Evolutionary conservation across 2,113 vertebrate species (phyloP).

Genomic region (Thryonomys swinderianus): DNA sequence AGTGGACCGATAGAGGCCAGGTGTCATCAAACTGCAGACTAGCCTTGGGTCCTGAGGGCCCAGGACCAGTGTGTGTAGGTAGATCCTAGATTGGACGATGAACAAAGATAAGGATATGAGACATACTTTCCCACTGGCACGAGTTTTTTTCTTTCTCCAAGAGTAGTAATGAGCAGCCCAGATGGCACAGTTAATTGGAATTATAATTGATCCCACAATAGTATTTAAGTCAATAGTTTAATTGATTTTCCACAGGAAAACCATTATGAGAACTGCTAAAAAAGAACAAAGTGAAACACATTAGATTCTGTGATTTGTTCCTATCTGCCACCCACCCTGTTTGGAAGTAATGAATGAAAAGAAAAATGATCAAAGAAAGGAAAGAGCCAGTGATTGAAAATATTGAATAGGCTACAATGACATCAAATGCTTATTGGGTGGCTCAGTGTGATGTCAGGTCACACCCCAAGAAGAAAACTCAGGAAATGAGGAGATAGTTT

Average conservation of each 20-base stretch:
- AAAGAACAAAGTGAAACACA: not conserved
- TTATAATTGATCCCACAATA: constrained; percentile 59
- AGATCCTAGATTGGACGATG: not conserved
- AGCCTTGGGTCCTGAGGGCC: not conserved
- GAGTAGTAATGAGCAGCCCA: constrained; percentile 32
- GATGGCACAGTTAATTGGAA: constrained; percentile 53
- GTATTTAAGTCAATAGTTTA: constrained; percentile 61
- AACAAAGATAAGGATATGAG: not conserved
- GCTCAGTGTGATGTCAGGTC: not conserved
- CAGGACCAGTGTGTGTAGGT: not conserved
- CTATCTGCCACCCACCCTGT: not conserved
- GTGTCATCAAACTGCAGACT: not conserved
- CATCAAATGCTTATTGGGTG: not conserved
- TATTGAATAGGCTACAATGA: not conserved
- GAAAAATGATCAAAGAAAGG: not conserved
- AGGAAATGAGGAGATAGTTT: not conserved
- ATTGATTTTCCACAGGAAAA: constrained; percentile 65
- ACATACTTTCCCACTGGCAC: not conserved
- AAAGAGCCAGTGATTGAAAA: not conserved
- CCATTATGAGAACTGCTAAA: constrained; percentile 21
- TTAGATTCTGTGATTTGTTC: constrained; percentile 14
- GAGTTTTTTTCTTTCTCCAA: not conserved
- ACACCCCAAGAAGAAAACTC: not conserved
- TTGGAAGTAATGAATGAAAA: not conserved
- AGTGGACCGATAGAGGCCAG: not conserved